A percentile compares a stretch with the other conserved stretches of the same genome.
Evolutionary conservation across 2,797 vertebrate genomes (phyloP).

Genomic region (Paratrypauchen microcephalus): DNA sequence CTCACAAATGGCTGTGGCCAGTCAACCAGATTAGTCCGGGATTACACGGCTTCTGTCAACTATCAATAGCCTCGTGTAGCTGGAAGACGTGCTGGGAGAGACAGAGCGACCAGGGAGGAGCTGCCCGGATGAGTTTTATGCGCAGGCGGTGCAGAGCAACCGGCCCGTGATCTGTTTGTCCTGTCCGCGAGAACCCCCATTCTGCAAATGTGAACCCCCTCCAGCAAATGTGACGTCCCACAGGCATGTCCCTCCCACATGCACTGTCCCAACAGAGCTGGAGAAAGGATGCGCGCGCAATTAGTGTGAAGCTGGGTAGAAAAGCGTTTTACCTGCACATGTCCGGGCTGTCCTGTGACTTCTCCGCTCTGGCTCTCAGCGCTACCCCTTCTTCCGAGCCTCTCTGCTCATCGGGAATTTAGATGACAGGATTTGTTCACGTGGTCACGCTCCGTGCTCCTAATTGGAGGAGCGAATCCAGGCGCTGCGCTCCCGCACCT

Average conservation of each 20-base stretch:
- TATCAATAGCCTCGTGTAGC: conserved; percentile 69
- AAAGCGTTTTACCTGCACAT: conserved; percentile 60
- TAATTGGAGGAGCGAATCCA: conserved; percentile 70
- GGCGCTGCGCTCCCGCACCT: conserved; percentile 59
- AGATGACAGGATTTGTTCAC: conserved; percentile 74
- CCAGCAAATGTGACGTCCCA: conserved; percentile 11
- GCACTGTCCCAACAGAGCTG: neutral
- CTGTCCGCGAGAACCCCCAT: conserved; percentile 41
- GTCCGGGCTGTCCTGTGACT: conserved; percentile 35
- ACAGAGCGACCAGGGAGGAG: neutral
- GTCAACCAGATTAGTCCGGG: conserved; percentile 57
- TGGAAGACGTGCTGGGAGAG: conserved; percentile 23
- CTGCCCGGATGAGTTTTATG: conserved; percentile 35
- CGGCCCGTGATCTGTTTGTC: conserved; percentile 59
- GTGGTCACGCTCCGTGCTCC: conserved; percentile 64
- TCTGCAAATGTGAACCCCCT: conserved; percentile 24
- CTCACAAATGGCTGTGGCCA: conserved; percentile 47
- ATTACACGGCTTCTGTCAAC: conserved; percentile 70
- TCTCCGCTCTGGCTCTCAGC: conserved; percentile 37
- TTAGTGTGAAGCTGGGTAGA: neutral
- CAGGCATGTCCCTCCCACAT: conserved; percentile 5
- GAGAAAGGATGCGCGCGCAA: neutral
- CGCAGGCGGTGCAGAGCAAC: conserved; percentile 51
- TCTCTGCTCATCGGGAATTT: conserved; percentile 61
- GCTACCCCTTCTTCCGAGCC: conserved; percentile 49